Evolutionary conservation across 2,888 invertebrate genomes (phyloP), one percentile per base, ranked within the genome.

Genomic region (Molorchus minor): DNA sequence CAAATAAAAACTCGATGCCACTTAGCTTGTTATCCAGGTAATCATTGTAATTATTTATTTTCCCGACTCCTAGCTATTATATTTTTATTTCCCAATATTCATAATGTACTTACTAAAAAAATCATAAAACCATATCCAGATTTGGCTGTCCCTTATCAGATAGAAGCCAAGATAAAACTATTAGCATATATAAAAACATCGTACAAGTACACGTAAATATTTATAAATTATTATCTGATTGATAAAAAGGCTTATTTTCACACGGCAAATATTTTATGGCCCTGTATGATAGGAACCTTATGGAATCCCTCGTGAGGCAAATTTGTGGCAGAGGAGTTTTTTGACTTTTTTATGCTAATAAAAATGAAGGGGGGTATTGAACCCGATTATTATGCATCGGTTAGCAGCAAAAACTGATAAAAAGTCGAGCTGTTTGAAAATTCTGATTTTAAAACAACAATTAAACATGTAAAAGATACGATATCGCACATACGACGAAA

Each of bases 371-470:
- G 49, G 56, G 43, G 49, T 56, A 56, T 33, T 56, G 56, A 56
- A 56, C 56, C 56, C 43, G 40, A 30, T 49, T 56, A 56, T 35
- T 43, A 56, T 56, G 49, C 49, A 56, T 43, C 56, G 25, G 38
- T 21, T 25, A 16, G 38, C 21, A 38, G 25, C 25, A 17, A 30
- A 46, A 21, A 41, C n/a, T 43, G 56, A 56, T 56, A 56, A 56
- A 38, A 16, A 25, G n/a, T n/a, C 43, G 25, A 8, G 35, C 56
- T 43, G 41, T 56, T 21, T 25, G 5, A 40, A 56, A 20, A 35
- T 33, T 20, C 49, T 33, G 21, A 12, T 2, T 21, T 43, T 21
- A 43, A 41, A 43, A 21, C 21, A 49, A 38, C 35, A 49, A 35
- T 16, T 38, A n/a, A 38, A 49, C n/a, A n/a, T 25, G 43, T 10